Base-by-base conservation (phyloP, 2,113 vertebrate genomes). In the Falcunculus frontatus region DNA sequence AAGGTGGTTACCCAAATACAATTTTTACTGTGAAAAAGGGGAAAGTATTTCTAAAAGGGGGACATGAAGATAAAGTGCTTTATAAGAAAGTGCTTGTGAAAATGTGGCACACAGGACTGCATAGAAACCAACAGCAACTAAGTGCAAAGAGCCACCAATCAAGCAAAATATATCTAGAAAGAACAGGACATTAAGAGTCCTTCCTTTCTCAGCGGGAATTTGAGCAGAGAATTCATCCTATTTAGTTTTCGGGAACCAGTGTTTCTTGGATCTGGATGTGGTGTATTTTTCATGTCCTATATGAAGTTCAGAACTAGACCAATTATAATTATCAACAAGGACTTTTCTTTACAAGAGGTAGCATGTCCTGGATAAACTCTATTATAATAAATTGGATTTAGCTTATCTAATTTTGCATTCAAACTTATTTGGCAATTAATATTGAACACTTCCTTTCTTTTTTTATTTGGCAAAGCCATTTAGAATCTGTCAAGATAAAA, bases 301-400 rank as follows among this genome's bases (percentile, higher is more conserved):
- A 62, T n/a, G 33, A 52, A 60, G 19, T 57, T 80, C 50, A 86
- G 55, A 74, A 80, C 9, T 52, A 81, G 46, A 69, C 8, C 7
- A 70, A 39, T 57, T 68, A 44, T 20, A 76, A 39, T 83, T 80
- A 69, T 55, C n/a, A 69, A 88, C 6, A 62, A 90, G 17, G 23
- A 83, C 23, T 53, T 84, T 74, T 67, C 52, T 81, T 90, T 68
- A 29, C 16, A 65, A 82, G 41, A 77, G 2, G 69, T 79, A 91
- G 1, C 0, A 0, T 60, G 10, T 55, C 7, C n/a, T 44, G 20
- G 11, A 46, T 20, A 80, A 85, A 56, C 1, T 55, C 16, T 53
- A 4, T 62, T n/a, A 35, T 20, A 32, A 27, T 7, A 29, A 82
- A 52, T 59, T 75, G 4, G 7, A 90, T 72, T 83, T 85, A 76